Evolutionary conservation across 2,113 vertebrate genomes (phyloP).

Genomic region (Myrmecophaga tridactyla): DNA sequence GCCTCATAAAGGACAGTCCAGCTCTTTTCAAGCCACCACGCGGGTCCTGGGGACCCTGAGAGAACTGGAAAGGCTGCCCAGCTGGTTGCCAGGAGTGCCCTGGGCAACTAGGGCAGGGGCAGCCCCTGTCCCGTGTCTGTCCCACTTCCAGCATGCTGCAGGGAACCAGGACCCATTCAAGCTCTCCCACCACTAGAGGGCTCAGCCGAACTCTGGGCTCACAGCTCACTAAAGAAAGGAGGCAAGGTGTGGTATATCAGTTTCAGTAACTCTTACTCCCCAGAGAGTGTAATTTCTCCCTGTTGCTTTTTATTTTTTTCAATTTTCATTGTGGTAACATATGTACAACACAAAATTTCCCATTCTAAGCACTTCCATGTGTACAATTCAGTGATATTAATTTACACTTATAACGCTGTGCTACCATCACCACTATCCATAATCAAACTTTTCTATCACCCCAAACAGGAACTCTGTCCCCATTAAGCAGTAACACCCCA

Average conservation of each 20-base stretch:
- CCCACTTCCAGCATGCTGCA: rapidly evolving
- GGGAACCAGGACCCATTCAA: rapidly evolving
- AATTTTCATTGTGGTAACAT: too few relatives aligned
- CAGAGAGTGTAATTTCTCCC: not conserved
- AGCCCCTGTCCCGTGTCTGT: not conserved
- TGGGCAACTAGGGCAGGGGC: not conserved
- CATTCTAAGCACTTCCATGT: too few relatives aligned
- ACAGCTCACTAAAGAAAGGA: too few relatives aligned
- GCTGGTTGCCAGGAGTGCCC: too few relatives aligned
- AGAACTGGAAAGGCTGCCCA: not conserved
- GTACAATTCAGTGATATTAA: too few relatives aligned
- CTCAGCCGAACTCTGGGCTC: not conserved
- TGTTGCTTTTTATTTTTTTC: not conserved
- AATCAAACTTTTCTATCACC: too few relatives aligned
- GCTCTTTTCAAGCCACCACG: not conserved
- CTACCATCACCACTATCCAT: too few relatives aligned
- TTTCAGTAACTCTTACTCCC: not conserved
- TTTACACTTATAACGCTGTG: too few relatives aligned
- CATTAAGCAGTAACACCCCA: too few relatives aligned
- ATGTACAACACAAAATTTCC: too few relatives aligned
- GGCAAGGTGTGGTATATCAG: rapidly evolving
- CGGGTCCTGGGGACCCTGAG: not conserved
- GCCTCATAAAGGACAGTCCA: rapidly evolving
- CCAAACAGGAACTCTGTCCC: too few relatives aligned
- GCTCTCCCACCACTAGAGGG: constrained; percentile 48